Base-by-base conservation (phyloP, 2,797 vertebrate species). In the Parauchenoglanis ngamensis region DNA sequence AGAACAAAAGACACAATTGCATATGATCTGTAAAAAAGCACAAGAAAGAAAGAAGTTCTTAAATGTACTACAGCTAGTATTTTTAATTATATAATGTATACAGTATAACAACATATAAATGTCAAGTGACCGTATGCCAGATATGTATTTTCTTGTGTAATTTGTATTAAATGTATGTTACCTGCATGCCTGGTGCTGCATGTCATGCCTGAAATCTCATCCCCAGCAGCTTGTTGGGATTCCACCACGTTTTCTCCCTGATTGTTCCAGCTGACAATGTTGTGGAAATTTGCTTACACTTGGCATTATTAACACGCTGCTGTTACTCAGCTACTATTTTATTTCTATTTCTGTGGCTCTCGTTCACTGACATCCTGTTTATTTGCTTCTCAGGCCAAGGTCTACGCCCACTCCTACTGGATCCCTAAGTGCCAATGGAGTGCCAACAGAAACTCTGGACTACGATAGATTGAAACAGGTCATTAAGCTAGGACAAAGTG, bases 391-490 rank as follows among this genome's bases (percentile, higher is more conserved):
- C 94, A 99, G 98, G 96, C 97, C 98, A 91, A 99, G 98, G 94
- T 98, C 97, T 90, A 97, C 97, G 90, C 95, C 97, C 70, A 95
- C 95, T 85, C 95, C 96, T 25, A 96, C 96, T 0, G 97, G 96
- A 87, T 97, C 98, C 94, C 95, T 97, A 93, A 98, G 96, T 97
- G 97, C 98, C 96, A 99, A 99, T 0, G 98, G 98, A 92, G 96
- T 99, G 92, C 96, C 97, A 93, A 95, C 96, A 89, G 98, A 99
- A 95, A 89, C 95, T 65, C 94, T 99, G n/a, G 98, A 99, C 94
- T 99, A 99, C 13, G 98, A 99, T 94, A 94, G 97, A 93, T 95
- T 99, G 95, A 99, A 99, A 95, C 98, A 99, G 97, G 98, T 99
- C 92, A 70, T 12, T 59, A 10, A 19, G 40, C n/a, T 13, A 10